Conservation (phyloP, 2,888 invertebrate species). For the Epirrhoe alternata region DNA sequence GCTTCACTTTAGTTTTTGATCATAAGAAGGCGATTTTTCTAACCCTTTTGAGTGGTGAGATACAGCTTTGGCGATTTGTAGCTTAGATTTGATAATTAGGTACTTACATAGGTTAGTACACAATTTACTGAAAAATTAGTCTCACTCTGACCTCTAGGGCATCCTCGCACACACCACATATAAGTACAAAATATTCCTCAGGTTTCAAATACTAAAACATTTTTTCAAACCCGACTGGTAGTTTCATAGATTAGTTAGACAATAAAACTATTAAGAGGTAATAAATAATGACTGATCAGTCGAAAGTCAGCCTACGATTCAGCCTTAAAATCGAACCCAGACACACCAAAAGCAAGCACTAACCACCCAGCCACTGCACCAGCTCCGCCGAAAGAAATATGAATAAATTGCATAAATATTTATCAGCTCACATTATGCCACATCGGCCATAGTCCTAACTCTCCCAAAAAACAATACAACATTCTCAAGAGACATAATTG, state of each 20-base stretch:
- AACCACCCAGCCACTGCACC: conserved; percentile 43
- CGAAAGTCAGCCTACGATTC: not conserved
- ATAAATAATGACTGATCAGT: not conserved
- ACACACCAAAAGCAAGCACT: conserved; percentile 24
- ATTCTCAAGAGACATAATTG: conserved; percentile 74
- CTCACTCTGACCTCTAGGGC: no score
- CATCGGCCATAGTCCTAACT: conserved; percentile 63
- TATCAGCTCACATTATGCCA: conserved; percentile 73
- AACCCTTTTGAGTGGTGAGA: not conserved
- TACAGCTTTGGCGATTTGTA: no score
- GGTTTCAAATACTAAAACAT: no score
- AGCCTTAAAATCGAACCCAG: conserved; percentile 25
- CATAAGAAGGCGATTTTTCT: not conserved
- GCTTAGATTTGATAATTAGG: no score
- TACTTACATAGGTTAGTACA: no score
- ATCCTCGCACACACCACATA: no score
- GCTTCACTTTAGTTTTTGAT: conserved; percentile 51
- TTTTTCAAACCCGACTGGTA: no score
- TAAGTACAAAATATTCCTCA: no score
- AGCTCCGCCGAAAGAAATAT: conserved; percentile 58
- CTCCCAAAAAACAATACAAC: conserved; percentile 69
- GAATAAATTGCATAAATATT: conserved; percentile 83
- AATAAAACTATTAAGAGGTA: no score
- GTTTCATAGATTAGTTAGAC: no score
- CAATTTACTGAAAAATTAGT: no score